These are phyloP conservation scores for Heteropelma amictum DNA, from an alignment of 2,888 invertebrate genomes.

Conservation along the genomic window DNA sequence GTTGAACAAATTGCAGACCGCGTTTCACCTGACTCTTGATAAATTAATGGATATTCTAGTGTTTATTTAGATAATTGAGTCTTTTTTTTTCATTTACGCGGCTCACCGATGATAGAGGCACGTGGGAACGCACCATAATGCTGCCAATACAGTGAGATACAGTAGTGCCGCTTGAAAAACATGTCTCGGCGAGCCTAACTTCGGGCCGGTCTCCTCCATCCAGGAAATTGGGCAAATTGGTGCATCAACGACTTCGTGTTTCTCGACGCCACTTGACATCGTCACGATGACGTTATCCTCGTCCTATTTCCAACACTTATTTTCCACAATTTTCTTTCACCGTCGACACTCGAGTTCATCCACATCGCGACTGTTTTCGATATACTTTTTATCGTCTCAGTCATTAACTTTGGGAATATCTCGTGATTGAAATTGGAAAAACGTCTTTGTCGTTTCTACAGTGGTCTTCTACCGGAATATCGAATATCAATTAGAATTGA, in stretches of 20 bases:
- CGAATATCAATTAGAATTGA: too few species aligned
- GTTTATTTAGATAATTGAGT: neutral
- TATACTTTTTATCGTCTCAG: constrained; percentile 14
- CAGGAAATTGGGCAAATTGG: constrained; percentile 64
- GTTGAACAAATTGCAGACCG: too few species aligned
- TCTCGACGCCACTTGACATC: constrained; percentile 37
- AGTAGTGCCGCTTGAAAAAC: constrained; percentile 68
- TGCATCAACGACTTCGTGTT: constrained; percentile 19
- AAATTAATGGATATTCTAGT: too few species aligned
- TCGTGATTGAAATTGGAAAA: too few species aligned
- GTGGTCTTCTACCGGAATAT: too few species aligned
- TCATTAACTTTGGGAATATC: constrained; percentile 12
- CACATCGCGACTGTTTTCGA: constrained; percentile 26
- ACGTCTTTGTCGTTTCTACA: neutral
- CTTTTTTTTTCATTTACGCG: constrained; percentile 8
- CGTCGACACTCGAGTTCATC: constrained; percentile 31
- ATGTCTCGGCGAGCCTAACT: constrained; percentile 63
- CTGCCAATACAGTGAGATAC: constrained; percentile 67
- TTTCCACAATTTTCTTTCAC: constrained; percentile 15
- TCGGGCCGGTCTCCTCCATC: constrained; percentile 62
- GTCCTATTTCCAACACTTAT: constrained; percentile 26
- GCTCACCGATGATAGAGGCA: constrained; percentile 72
- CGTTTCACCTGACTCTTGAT: too few species aligned
- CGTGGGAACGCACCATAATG: constrained; percentile 69
- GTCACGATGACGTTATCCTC: constrained; percentile 19